These are phyloP conservation scores for Sclerurus mexicanus DNA, from an alignment of 2,113 vertebrate species.

Conservation along the genomic window DNA sequence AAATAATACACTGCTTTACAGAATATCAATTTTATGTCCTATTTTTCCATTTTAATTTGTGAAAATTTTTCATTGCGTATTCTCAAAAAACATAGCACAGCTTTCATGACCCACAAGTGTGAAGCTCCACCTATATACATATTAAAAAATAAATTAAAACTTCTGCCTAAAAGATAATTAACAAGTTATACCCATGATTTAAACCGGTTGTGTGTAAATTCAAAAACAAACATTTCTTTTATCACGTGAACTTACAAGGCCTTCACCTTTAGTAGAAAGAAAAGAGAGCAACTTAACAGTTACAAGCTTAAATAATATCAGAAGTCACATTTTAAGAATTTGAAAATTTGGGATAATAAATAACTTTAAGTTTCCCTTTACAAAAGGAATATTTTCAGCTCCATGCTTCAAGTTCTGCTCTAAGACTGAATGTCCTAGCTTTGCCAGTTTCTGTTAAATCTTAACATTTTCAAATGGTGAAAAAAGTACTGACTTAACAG, in stretches of 20 bases:
- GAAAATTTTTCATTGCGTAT: neutral
- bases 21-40: neutral
- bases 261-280: neutral
- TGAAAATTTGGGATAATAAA: neutral
- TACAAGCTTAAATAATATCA: neutral
- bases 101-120: neutral
- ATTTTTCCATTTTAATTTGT: neutral
- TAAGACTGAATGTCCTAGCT: neutral
- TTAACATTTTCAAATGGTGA: neutral
- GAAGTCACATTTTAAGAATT: neutral
- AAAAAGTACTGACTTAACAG: neutral
- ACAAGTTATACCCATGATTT: neutral
- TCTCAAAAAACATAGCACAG: neutral
- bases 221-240: neutral
- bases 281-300: neutral
- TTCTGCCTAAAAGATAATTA: neutral
- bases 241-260: neutral
- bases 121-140: neutral
- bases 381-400: neutral
- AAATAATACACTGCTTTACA: neutral
- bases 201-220: neutral
- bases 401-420: neutral
- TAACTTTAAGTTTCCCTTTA: neutral
- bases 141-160: neutral
- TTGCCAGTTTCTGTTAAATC: conserved; percentile 25